Evolutionary conservation across 2,797 vertebrate genomes (phyloP), one percentile per base, ranked within the genome.

Genomic region (Sebastolobus alascanus): DNA sequence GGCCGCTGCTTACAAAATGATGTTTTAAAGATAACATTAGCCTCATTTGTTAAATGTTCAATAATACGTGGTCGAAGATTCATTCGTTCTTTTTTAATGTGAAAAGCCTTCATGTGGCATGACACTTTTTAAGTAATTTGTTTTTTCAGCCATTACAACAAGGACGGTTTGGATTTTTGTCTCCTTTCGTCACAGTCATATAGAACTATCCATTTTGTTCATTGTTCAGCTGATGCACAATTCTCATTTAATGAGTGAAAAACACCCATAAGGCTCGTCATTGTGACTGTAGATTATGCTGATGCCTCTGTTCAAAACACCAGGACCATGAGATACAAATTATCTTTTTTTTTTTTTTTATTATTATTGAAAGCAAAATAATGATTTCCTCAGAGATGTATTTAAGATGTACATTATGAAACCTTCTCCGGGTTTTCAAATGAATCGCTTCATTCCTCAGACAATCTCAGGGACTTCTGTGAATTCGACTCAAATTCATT

Each of bases 401-500:
- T 83, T 83, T 75, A 71, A 86, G 33, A 83, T 83, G 52, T 43
- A 50, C 55, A 55, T 37, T 68, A 63, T 77, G 43, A 83, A 82
- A 85, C 50, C 40, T 75, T 54, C 14, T 20, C 73, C 72, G 59
- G 72, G 50, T 77, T 84, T 87, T 79, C 46, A 80, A 84, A 89
- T 85, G 22, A 83, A 87, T 84, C 68, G 56, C 84, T 85, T 37
- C 73, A 74, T 73, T 84, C 72, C 67, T 83, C 14, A 12, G 43
- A 82, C 60, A 60, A 73, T 75, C 86, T 85, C 68, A 38, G 61
- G 66, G 68, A 75, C 52, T 79, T 75, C 43, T 81, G 71, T 83
- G 85, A 86, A 46, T 87, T 84, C 54, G 8, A 50, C 68, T 85
- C 25, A 33, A 84, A 77, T 83, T 75, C 64, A 63, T 88, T 78